A percentile compares a stretch with the other conserved stretches of the same genome.
Evolutionary conservation across 1,140 invertebrate species (phyloP).

Genomic region (Mactra quadrangularis): DNA sequence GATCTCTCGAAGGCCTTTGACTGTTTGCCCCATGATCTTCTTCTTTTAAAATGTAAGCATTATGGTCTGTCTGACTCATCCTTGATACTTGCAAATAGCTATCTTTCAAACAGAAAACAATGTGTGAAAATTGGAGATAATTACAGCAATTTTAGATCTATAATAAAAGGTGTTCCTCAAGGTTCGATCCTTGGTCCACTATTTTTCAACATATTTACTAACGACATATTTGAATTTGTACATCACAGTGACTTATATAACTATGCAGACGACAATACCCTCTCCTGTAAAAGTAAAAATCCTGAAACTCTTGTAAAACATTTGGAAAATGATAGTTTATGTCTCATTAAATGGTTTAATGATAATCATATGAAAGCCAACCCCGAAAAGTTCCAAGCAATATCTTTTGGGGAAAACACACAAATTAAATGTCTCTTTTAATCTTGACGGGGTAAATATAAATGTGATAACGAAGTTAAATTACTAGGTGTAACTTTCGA

Average conservation of each 20-base stretch:
- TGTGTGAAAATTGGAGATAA: neutral
- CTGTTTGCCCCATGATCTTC: neutral
- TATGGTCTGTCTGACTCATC: neutral
- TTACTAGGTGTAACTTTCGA: conserved; percentile 31
- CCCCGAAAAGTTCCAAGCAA: neutral
- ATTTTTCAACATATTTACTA: neutral
- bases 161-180: conserved; percentile 10
- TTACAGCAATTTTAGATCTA: neutral
- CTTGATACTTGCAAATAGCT: neutral
- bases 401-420: neutral
- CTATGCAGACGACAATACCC: neutral
- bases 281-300: conserved; percentile 3
- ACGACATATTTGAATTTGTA: neutral
- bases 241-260: neutral
- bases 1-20: neutral
- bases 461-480: conserved; percentile 29
- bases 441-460: conserved; percentile 1
- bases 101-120: neutral
- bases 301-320: conserved; percentile 12
- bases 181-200: neutral
- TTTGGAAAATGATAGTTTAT: conserved; percentile 22
- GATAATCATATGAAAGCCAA: conserved; percentile 33
- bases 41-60: conserved; percentile 5
- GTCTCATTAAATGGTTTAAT: conserved; percentile 2
- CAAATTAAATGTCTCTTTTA: neutral